Base-by-base conservation (phyloP, 64 coral and sea anemone species). In the Actinia tenebrosa region DNA sequence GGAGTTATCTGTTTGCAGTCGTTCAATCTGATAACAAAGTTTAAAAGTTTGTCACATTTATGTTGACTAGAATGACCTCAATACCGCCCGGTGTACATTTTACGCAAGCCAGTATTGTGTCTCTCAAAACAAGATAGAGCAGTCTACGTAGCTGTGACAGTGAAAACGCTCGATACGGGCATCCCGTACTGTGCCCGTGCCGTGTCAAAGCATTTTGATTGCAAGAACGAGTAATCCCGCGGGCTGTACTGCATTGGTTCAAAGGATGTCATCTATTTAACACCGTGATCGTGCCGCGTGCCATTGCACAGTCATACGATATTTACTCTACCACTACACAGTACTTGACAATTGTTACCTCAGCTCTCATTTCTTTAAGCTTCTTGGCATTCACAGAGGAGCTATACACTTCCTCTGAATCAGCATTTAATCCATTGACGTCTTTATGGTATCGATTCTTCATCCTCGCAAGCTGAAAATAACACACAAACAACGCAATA, bases 1-100 rank as follows among this genome's bases (percentile, higher is more conserved):
- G 42, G 93, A 86, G 83, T 99, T 99, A 79, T 99, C 93, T 53
- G 71, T 84, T 86, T 99, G 97, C 44, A 99, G 80, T 84, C 93
- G 88, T 90, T 99, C 93, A 86, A 99, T 95, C 97, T 99, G 50
- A 3, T 3, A 84, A 92, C 20, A 78, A 37, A 59, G 59, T 75
- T 30, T 1, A 26, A 30, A 42, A 42, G 19, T 20, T 25, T n/a
- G 22, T 5, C 22, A 66, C 7, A 50, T 50, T 50, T 50, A 50
- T 50, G 4, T 50, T 50, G 47, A 4, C 4, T 50, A 50, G 7
- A 50, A 50, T 8, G 47, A 50, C 47, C 47, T 50, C 47, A 50
- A 50, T 8, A 4, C 47, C 47, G 7, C 47, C 47, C 47, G 7
- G 47, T 8, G 47, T 8, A 50, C 7, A 50, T 5, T 5, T 37